phyloP scores from a whole-genome alignment of 2,113 vertebrate genomes.

The Nannospalax galili region DNA sequence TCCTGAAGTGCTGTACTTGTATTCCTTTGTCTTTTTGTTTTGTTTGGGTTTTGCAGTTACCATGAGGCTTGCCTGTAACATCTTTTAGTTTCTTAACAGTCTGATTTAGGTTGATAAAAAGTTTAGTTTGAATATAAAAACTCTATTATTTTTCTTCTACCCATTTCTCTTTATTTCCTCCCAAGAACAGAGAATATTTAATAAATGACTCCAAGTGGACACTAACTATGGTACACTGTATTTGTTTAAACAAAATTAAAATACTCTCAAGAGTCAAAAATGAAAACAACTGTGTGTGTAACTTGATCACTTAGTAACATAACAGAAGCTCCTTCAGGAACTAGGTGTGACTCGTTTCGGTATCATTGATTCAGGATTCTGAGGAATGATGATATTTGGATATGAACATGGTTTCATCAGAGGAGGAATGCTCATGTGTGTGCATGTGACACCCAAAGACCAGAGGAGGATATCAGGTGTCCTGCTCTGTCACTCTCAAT shows the following conservation, averaged over 20 bases:
- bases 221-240: neutral
- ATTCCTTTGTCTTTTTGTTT: no score
- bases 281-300: neutral
- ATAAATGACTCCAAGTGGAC: neutral
- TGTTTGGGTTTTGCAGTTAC: neutral
- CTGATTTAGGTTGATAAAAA: no score
- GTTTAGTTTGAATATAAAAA: neutral
- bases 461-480: no score
- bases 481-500: no score
- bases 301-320: neutral
- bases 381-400: neutral
- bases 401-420: neutral
- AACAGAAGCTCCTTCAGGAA: neutral
- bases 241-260: conserved; percentile 18
- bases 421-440: no score
- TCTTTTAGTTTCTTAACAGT: neutral
- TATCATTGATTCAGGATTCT: neutral
- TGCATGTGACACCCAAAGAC: no score
- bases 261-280: neutral
- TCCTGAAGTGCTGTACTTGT: no score
- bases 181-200: neutral
- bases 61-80: neutral
- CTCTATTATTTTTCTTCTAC: neutral
- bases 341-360: neutral
- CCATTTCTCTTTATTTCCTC: neutral